Evolutionary conservation across 2,888 invertebrate species (phyloP), one percentile per base, ranked within the genome.

Genomic region (Clostera curtula): DNA sequence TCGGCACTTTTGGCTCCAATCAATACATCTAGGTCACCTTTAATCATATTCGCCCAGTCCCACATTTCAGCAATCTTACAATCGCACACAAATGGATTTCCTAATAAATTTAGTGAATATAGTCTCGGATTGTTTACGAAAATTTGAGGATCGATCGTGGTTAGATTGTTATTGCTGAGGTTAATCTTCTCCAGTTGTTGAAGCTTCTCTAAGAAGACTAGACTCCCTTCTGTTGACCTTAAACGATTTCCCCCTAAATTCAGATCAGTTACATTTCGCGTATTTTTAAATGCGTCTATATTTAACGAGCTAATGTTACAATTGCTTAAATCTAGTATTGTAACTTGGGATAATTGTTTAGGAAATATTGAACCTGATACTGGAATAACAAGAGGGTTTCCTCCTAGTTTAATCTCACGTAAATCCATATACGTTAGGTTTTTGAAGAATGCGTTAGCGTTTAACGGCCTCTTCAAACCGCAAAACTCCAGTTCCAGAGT

Each of bases 61-160:
- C 91, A 91, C 79, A 90, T 86, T 31, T 89, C 88, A 0, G 87
- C 87, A 12, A 91, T 85, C 36, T 88, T 86, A 45, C 91, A 91
- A 45, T 89, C 88, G 50, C 91, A 91, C 29, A 85, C 68, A 73
- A 90, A 90, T 2, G 89, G 90, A 67, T 91, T 91, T 2, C 89
- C 89, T 5, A 90, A 73, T 4, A 91, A 66, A 51, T 89, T 89
- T 24, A 91, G 47, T 2, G 87, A 87, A 30, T 86, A 68, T 3
- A 91, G 53, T 34, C 83, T 85, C 0, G 86, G 84, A 63, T 90
- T 90, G 24, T 76, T 68, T 1, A 69, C 64, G 26, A 90, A 84
- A 5, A 85, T 64, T 19, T 82, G 70, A 0, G 89, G 87, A 19
- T 86, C 80, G 10, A 90, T 84, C 0, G 85, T 85, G 1, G 85